These are phyloP conservation scores for Diogma glabrata DNA, from an alignment of 2,888 invertebrate species.

Conservation along the genomic window DNA sequence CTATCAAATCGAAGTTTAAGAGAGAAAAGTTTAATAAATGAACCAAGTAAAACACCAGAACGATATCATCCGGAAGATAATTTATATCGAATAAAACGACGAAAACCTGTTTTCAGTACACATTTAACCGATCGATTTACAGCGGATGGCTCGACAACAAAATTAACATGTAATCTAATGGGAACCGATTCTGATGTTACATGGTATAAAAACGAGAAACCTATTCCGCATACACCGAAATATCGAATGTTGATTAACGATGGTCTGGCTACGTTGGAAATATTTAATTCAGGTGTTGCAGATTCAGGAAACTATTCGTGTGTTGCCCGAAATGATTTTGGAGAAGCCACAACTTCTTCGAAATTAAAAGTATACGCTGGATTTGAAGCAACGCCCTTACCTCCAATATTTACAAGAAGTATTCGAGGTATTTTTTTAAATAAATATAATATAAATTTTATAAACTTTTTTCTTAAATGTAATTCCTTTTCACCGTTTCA, in stretches of 20 bases:
- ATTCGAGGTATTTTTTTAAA: conserved; percentile 60
- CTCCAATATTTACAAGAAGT: conserved; percentile 61
- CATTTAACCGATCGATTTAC: conserved; percentile 64
- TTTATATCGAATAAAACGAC: conserved; percentile 37
- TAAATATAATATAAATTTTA: no score
- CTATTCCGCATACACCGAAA: conserved; percentile 42
- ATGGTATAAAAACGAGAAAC: conserved; percentile 63
- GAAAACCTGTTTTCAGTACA: conserved; percentile 66
- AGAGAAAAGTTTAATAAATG: no score
- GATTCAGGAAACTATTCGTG: conserved; percentile 75
- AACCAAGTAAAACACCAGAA: neutral
- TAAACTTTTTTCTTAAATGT: no score
- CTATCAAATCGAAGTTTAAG: no score
- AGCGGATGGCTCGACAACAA: conserved; percentile 59
- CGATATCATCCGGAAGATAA: neutral
- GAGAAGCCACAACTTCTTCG: conserved; percentile 57
- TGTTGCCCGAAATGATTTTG: conserved; percentile 62
- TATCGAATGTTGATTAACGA: conserved; percentile 47
- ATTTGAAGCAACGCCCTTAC: conserved; percentile 54
- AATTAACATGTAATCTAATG: conserved; percentile 63
- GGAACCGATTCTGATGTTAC: conserved; percentile 52
- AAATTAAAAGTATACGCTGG: conserved; percentile 62
- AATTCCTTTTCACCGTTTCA: no score
- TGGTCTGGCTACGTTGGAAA: conserved; percentile 63
- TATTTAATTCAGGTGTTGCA: conserved; percentile 49